A percentile compares a stretch with the other conserved stretches of the same genome.
phyloP scores from a whole-genome alignment of 1,140 invertebrate genomes.

The Agraylea sexmaculata region DNA sequence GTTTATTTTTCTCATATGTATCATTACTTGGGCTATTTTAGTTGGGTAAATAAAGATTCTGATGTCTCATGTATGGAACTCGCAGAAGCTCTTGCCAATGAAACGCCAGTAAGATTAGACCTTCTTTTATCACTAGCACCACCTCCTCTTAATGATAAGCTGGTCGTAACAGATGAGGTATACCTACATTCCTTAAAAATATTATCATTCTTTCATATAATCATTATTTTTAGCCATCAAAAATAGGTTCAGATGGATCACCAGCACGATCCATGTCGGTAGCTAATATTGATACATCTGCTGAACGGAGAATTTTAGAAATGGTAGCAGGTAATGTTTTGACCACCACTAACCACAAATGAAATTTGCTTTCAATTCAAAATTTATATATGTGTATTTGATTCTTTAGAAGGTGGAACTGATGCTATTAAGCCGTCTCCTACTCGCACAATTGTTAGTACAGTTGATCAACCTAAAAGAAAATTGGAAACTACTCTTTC shows the following conservation, averaged over 20 bases:
- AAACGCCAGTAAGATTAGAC: conserved; percentile 81
- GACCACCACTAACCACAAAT: not conserved
- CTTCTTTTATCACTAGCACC: conserved; percentile 74
- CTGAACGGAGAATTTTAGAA: conserved; percentile 53
- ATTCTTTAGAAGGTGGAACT: conserved; percentile 34
- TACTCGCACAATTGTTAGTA: conserved; percentile 42
- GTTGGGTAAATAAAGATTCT: conserved; percentile 81
- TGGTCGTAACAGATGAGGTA: conserved; percentile 50
- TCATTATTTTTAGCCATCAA: conserved; percentile 20
- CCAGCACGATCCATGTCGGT: conserved; percentile 30
- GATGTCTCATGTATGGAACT: conserved; percentile 72
- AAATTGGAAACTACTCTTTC: conserved; percentile 60
- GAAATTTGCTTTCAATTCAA: not conserved
- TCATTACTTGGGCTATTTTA: conserved; percentile 17
- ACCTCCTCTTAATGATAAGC: conserved; percentile 50
- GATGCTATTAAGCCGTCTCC: conserved; percentile 47
- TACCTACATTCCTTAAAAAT: too few species aligned
- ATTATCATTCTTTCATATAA: conserved; percentile 9
- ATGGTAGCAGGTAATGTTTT: conserved; percentile 44
- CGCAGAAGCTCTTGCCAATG: conserved; percentile 77
- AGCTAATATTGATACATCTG: conserved; percentile 38
- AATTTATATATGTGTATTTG: conserved; percentile 4
- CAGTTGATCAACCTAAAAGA: conserved; percentile 45
- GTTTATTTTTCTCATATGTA: conserved; percentile 32
- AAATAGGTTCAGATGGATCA: conserved; percentile 27